A percentile compares a stretch with the other conserved stretches of the same genome.
phyloP scores from a whole-genome alignment of 2,888 invertebrate genomes.

The Scaptomyza parva region DNA sequence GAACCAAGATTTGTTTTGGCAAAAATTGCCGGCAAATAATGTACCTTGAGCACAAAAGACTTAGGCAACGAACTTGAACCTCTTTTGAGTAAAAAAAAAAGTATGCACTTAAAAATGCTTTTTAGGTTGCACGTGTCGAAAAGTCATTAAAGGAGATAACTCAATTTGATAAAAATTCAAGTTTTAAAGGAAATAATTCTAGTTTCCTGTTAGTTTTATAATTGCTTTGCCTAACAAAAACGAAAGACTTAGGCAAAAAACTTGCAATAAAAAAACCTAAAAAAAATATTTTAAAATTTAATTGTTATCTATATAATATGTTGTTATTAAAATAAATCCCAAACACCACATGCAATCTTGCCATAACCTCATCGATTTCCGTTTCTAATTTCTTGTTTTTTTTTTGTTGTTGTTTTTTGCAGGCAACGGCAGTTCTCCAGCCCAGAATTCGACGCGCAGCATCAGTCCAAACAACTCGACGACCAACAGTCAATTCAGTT shows the following conservation, averaged over 20 bases:
- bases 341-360: not conserved
- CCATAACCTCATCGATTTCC: slow-evolving; percentile 4
- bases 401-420: slow-evolving; percentile 49
- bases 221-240: slow-evolving; percentile 11
- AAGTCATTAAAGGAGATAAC: not conserved
- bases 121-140: slow-evolving; percentile 1
- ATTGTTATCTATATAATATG: not conserved
- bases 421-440: slow-evolving; percentile 85
- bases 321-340: not conserved
- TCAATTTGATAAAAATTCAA: not conserved
- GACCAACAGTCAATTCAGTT: slow-evolving; percentile 85
- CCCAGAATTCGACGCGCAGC: slow-evolving; percentile 85
- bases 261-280: slow-evolving; percentile 14
- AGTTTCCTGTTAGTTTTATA: not conserved
- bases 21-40: slow-evolving; percentile 14
- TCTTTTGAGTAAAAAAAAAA: not conserved
- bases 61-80: slow-evolving; percentile 57
- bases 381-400: slow-evolving; percentile 24
- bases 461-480: slow-evolving; percentile 85
- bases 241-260: slow-evolving; percentile 55
- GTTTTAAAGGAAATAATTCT: not conserved
- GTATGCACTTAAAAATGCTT: not conserved
- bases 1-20: slow-evolving; percentile 29
- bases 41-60: slow-evolving; percentile 52
- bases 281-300: not conserved